These are phyloP conservation scores for Abscondita cerata DNA, from an alignment of 2,888 invertebrate genomes.

Conservation along the genomic window DNA sequence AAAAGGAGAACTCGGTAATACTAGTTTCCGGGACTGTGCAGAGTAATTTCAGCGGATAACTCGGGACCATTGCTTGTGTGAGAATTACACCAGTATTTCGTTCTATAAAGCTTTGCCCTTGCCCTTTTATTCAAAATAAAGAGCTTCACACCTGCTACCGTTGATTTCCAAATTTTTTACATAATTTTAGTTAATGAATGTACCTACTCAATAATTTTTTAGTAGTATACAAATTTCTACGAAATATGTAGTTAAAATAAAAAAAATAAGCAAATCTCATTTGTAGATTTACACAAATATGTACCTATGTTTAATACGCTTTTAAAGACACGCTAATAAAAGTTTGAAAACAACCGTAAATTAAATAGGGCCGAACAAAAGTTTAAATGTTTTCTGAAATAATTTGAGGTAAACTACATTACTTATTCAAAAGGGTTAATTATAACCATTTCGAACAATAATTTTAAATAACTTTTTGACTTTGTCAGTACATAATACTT, in stretches of 20 bases:
- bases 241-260: too few relatives aligned
- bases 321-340: constrained; percentile 2
- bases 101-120: constrained; percentile 42
- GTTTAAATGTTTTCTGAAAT: constrained; percentile 12
- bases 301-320: not conserved
- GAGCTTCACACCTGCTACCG: constrained; percentile 21
- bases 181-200: not conserved
- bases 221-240: not conserved
- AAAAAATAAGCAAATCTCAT: constrained; percentile 1
- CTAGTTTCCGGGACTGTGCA: constrained; percentile 52
- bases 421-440: constrained; percentile 12
- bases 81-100: constrained; percentile 51
- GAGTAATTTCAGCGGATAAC: constrained; percentile 54
- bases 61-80: constrained; percentile 53
- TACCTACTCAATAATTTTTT: not conserved
- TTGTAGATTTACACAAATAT: constrained; percentile 1
- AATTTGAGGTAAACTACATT: constrained; percentile 10
- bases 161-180: constrained; percentile 11
- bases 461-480: not conserved
- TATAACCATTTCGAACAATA: constrained; percentile 5
- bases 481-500: constrained; percentile 5
- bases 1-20: constrained; percentile 51
- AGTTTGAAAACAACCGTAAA: constrained; percentile 1
- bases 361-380: constrained; percentile 9
- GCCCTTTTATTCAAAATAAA: constrained; percentile 27